Percentiles rank a stretch among this genome's conserved stretches.
Conservation (phyloP, 2,888 invertebrate genomes). For the Agonum fuliginosum region DNA sequence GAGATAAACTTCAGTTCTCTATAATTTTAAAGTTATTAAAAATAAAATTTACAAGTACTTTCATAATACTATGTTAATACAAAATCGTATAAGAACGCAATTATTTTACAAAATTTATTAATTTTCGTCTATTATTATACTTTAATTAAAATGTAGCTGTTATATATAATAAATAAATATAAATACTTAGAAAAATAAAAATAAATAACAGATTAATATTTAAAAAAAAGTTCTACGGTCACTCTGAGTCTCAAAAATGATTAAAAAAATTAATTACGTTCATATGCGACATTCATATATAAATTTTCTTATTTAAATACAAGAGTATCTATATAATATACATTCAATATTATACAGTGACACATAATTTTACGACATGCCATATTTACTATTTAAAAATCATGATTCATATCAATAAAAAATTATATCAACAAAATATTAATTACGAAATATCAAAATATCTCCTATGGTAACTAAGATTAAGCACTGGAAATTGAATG, state of each 20-base stretch:
- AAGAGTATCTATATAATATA: slow-evolving; percentile 39
- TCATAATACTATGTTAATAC: slow-evolving; percentile 44
- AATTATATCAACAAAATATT: slow-evolving; percentile 7
- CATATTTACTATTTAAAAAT: slow-evolving; percentile 29
- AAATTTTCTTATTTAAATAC: slow-evolving; percentile 35
- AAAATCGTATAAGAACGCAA: slow-evolving; percentile 45
- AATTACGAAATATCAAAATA: slow-evolving; percentile 29
- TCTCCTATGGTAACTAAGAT: slow-evolving; percentile 42
- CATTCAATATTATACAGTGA: slow-evolving; percentile 42
- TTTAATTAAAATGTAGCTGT: slow-evolving; percentile 11
- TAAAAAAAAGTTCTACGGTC: neutral
- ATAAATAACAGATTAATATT: slow-evolving; percentile 30
- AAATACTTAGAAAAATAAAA: slow-evolving; percentile 42
- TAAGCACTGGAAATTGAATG: slow-evolving; percentile 31
- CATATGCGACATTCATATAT: slow-evolving; percentile 30
- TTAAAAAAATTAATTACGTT: slow-evolving; percentile 37
- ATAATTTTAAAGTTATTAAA: slow-evolving; percentile 42
- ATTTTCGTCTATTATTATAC: neutral
- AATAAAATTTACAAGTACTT: slow-evolving; percentile 42
- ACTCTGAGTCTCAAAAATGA: slow-evolving; percentile 10
- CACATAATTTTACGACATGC: slow-evolving; percentile 36
- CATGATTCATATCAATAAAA: slow-evolving; percentile 1
- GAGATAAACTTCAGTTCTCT: slow-evolving; percentile 43
- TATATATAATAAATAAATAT: slow-evolving; percentile 42
- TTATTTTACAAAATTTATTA: slow-evolving; percentile 5